Evolutionary conservation across 2,888 invertebrate species (phyloP).

Genomic region (Apotomis capreana): DNA sequence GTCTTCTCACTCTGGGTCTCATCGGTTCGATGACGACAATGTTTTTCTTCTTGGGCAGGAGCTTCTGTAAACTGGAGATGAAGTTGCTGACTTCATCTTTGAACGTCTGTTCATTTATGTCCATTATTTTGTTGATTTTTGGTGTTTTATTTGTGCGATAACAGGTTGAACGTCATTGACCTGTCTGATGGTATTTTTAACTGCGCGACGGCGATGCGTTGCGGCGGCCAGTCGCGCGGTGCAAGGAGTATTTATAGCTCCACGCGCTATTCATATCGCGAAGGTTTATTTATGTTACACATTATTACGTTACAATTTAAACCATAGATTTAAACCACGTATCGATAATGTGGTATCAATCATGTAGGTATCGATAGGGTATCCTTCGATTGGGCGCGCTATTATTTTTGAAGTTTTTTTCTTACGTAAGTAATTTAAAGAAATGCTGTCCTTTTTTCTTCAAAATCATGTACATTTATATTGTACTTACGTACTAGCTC

Average conservation of each 20-base stretch:
- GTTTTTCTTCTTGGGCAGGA: constrained; percentile 73
- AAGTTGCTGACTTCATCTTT: constrained; percentile 73
- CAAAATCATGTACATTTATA: no score
- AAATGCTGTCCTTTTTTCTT: no score
- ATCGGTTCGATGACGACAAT: constrained; percentile 59
- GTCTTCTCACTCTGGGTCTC: constrained; percentile 57
- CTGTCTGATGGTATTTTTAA: constrained; percentile 72
- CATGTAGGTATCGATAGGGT: not conserved
- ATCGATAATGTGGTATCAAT: no score
- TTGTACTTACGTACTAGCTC: no score
- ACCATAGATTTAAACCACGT: no score
- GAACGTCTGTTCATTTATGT: constrained; percentile 70
- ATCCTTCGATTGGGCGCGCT: not conserved
- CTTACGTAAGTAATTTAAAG: no score
- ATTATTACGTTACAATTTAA: constrained; percentile 12
- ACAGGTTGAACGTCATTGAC: constrained; percentile 74
- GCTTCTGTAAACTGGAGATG: constrained; percentile 65
- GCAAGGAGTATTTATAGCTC: constrained; percentile 68
- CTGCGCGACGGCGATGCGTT: constrained; percentile 52
- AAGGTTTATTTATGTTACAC: constrained; percentile 8
- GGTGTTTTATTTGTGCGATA: constrained; percentile 60
- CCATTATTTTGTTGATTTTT: constrained; percentile 65
- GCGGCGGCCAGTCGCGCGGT: constrained; percentile 61
- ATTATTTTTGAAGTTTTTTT: not conserved
- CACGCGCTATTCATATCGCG: constrained; percentile 52